A percentile compares a stretch with the other conserved stretches of the same genome.
These are phyloP conservation scores for Diabrotica undecimpunctata DNA, from an alignment of 1,140 invertebrate genomes.

Conservation along the genomic window DNA sequence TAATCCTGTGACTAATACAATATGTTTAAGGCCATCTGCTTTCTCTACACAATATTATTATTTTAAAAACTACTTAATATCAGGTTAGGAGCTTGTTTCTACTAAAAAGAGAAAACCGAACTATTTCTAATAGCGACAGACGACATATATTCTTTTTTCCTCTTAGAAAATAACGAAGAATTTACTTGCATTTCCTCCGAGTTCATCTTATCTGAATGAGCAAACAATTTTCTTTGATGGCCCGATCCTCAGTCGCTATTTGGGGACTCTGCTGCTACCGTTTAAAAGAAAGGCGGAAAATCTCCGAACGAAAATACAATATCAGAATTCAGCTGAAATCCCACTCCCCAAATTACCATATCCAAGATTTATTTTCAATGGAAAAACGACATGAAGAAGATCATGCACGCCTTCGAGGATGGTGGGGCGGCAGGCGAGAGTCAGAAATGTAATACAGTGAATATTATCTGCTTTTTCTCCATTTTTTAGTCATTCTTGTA, in stretches of 20 bases:
- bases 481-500: too few species aligned
- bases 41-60: too few species aligned
- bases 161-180: background rate
- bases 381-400: background rate
- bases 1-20: too few species aligned
- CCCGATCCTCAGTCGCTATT: background rate
- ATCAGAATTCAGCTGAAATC: constrained; percentile 2
- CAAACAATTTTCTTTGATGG: constrained; percentile 2
- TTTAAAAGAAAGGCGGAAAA: constrained; percentile 3
- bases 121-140: background rate
- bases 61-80: too few species aligned
- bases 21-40: too few species aligned
- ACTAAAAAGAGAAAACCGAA: background rate
- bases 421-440: too few species aligned
- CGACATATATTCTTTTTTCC: background rate
- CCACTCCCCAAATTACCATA: constrained; percentile 1
- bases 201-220: background rate
- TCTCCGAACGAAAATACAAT: background rate
- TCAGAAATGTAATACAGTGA: too few species aligned
- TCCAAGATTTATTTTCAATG: constrained; percentile 2
- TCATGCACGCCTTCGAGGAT: background rate
- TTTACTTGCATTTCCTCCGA: background rate
- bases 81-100: too few species aligned
- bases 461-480: too few species aligned
- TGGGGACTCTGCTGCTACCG: background rate